phyloP scores from a whole-genome alignment of 1,140 invertebrate genomes.

The Sweltsa coloradensis region DNA sequence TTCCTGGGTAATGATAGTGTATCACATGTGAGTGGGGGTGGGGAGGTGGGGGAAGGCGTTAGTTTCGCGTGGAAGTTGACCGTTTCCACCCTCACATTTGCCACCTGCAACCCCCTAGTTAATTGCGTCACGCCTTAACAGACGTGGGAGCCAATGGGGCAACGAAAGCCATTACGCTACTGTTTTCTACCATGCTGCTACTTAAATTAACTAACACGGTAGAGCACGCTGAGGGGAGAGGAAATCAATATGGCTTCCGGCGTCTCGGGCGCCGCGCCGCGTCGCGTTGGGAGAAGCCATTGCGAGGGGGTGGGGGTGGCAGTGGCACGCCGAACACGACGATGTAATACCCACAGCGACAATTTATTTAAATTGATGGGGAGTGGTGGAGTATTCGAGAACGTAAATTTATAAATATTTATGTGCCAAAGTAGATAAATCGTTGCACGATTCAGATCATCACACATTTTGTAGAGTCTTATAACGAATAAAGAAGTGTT shows the following conservation, averaged over 20 bases:
- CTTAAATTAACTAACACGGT: neutral
- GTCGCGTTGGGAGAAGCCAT: conserved; percentile 1
- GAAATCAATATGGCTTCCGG: conserved; percentile 6
- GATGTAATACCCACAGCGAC: no score
- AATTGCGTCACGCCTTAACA: conserved; percentile 10
- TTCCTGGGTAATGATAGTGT: no score
- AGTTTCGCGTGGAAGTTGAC: neutral
- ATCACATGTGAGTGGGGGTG: no score
- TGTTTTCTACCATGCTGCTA: conserved; percentile 6
- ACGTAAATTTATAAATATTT: no score
- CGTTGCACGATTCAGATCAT: no score
- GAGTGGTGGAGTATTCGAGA: no score
- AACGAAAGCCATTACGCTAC: conserved; percentile 4
- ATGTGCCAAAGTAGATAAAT: no score
- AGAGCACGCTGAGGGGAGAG: neutral
- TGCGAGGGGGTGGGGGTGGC: neutral
- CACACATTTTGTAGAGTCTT: no score
- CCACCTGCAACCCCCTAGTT: conserved; percentile 2
- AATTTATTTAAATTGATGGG: no score
- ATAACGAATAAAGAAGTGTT: no score
- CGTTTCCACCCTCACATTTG: neutral
- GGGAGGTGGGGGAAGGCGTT: neutral
- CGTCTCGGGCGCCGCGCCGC: neutral
- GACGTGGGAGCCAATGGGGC: conserved; percentile 9
- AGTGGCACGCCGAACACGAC: no score